Base-by-base conservation (phyloP, 1,140 invertebrate species). In the Drosophila varians region DNA sequence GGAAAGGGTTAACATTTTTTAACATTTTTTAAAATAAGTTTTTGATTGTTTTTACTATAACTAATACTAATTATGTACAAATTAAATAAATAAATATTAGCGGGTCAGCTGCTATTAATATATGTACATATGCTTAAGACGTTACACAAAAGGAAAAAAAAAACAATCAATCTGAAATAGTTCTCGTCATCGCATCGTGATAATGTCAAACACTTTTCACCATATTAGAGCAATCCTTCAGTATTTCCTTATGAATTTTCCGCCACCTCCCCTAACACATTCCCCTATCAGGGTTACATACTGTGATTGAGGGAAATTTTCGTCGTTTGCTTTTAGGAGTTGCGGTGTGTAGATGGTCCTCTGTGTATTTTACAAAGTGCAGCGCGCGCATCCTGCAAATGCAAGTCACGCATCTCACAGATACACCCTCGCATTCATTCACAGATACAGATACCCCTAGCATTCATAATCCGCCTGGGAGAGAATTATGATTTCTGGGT, bases 311-410 rank as follows among this genome's bases (percentile, higher is more conserved):
- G 60, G 56, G 58, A 55, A 40, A 46, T 56, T 23, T 25, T 56
- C 45, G 54, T 48, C 28, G 45, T 34, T 48, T 64, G 60, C 62
- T 64, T 38, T 56, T 64, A 61, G 42, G 9, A 64, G 60, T 14
- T 46, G 8, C 28, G 25, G 7, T 64, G 62, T 64, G 34, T 46
- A 28, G 31, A 25, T 28, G 4, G 18, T 9, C 9, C 12, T n/a
- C 4, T 16, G 18, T 52, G 34, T 31, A 57, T 51, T 40, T 45
- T 26, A 31, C 14, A 4, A 43, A 25, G 47, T 51, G 60, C 48
- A 66, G 62, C 61, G 61, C 61, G 64, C 64, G 64, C 64, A 53
- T 62, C 56, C 61, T 68, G 64, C 64, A 65, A 46, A 66, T 64
- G 60, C 60, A 64, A 47, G 40, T 46, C 55, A 64, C 60, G 60